Evolutionary conservation across 1,140 invertebrate species (phyloP), one percentile per base, ranked within the genome.

Genomic region (Drosophila kohkoa): DNA sequence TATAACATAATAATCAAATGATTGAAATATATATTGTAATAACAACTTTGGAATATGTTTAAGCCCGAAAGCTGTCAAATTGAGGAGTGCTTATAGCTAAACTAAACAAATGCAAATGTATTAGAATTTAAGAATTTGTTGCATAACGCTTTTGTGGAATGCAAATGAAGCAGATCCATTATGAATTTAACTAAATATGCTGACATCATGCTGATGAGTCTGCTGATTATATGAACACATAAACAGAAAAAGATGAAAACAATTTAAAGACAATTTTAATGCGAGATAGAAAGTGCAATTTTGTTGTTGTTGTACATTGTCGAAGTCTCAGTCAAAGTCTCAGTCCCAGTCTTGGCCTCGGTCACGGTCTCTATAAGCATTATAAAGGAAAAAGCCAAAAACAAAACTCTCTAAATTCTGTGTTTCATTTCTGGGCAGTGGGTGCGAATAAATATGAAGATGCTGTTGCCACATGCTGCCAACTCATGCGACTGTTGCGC

Each of bases 401-500:
- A 69, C 62, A 54, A 62, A 69, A 69, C 48, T 54, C 30, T 46
- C 20, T 8, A 74, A 74, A 68, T 10, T 13, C 15, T 51, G 41
- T 54, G 57, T 74, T 74, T 74, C 15, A 67, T 28, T 54, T n/a
- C 11, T 52, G n/a, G 45, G 28, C 13, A 25, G 52, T 32, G 8
- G 5, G 15, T 28, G 20, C 7, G 1, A 10, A 30, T 57, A 4
- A 38, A 16, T 3, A 20, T 20, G 15, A 32, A 32, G 51, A 5
- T 52, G 28, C 30, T 15, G 52, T 38, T 38, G 55, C 13, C 16
- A 8, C 48, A 71, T 71, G 38, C 51, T 38, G 28, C 16, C 41
- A 54, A 66, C 58, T 82, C 49, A 62, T 64, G 75, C 67, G 49
- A 15, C 45, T 45, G 13, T 30, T 88, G 85, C 85, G 77, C 81